These are phyloP conservation scores for Suncus etruscus DNA, from an alignment of 2,113 vertebrate genomes.

Conservation along the genomic window DNA sequence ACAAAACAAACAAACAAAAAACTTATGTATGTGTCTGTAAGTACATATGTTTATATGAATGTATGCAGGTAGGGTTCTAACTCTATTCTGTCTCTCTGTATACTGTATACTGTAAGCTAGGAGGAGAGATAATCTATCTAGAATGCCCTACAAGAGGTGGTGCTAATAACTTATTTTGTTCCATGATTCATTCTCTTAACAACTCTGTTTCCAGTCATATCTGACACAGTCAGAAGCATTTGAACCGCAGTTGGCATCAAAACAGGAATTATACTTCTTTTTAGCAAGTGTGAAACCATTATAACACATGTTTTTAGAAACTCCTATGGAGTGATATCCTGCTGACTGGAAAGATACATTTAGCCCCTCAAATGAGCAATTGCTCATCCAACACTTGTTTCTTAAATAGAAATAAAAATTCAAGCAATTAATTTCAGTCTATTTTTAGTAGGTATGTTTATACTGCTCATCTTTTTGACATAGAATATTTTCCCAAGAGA, in stretches of 20 bases:
- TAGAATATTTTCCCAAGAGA: not conserved
- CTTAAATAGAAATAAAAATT: constrained; percentile 39
- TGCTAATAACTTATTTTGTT: constrained; percentile 2
- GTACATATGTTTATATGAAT: not conserved
- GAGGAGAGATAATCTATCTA: not conserved
- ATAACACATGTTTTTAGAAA: constrained; percentile 16
- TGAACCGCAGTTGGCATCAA: constrained; percentile 38
- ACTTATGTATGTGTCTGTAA: not conserved
- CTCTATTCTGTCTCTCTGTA: no score
- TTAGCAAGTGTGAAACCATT: constrained; percentile 47
- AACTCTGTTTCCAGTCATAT: constrained; percentile 39
- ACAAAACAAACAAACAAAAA: no score
- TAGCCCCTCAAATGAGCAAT: not conserved
- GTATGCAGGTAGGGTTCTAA: no score
- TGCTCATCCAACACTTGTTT: not conserved
- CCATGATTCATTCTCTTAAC: constrained; percentile 63
- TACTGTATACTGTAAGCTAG: no score
- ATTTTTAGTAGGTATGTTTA: constrained; percentile 7
- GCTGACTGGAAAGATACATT: constrained; percentile 54
- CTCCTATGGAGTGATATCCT: constrained; percentile 45
- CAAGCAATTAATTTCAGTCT: not conserved
- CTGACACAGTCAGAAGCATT: constrained; percentile 59
- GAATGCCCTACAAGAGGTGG: no score
- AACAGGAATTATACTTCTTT: constrained; percentile 61
- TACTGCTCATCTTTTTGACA: not conserved